Conservation (phyloP, 2,888 invertebrate genomes). For the Conomelus anceps region DNA sequence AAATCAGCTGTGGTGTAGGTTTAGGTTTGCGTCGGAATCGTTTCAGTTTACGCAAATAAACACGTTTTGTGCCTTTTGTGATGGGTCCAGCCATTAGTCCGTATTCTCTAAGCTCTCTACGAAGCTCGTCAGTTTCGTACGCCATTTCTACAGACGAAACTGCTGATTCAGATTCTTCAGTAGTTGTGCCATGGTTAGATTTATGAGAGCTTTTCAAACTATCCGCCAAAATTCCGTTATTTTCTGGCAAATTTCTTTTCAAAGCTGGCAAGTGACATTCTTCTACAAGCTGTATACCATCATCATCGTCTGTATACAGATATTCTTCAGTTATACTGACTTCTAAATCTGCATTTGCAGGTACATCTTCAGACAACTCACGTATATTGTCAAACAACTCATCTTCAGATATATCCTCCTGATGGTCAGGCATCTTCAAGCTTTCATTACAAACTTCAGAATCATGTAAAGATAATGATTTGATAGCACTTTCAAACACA, state of each 20-base stretch:
- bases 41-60: conserved; percentile 61
- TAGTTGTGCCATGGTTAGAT: background rate
- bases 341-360: background rate
- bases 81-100: conserved; percentile 78
- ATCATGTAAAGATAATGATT: no score
- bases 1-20: background rate
- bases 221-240: background rate
- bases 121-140: conserved; percentile 59
- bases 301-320: conserved; percentile 63
- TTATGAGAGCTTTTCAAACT: background rate
- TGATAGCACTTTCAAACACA: background rate
- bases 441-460: background rate
- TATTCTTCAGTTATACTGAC: conserved; percentile 54
- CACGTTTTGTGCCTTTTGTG: conserved; percentile 62
- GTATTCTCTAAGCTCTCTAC: conserved; percentile 55
- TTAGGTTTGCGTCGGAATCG: conserved; percentile 21
- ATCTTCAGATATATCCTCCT: no score
- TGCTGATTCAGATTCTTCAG: conserved; percentile 44
- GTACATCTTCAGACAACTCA: conserved; percentile 17
- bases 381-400: background rate
- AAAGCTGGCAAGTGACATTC: conserved; percentile 42
- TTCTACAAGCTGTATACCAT: conserved; percentile 63
- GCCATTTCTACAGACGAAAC: conserved; percentile 50
- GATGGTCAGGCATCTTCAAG: background rate
- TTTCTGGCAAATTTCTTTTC: background rate